Conservation (phyloP, 2,888 invertebrate genomes). For the Ichneumoninae sp. region DNA sequence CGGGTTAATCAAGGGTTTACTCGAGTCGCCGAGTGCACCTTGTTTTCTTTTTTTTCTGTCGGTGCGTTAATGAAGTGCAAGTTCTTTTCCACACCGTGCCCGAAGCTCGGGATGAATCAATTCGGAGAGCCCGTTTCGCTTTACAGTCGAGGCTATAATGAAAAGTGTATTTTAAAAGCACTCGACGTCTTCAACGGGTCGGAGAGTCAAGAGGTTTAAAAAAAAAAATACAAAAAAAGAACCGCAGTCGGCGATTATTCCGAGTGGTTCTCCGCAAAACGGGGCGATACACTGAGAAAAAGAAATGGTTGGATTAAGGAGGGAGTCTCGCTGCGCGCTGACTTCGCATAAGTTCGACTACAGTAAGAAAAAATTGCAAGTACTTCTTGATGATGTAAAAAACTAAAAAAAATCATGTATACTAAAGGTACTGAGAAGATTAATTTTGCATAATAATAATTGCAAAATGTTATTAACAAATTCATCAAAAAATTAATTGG, state of each 20-base stretch:
- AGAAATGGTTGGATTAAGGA: too few relatives aligned
- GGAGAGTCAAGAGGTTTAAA: not conserved
- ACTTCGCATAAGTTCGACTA: too few relatives aligned
- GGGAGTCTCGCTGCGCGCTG: too few relatives aligned
- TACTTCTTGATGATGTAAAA: too few relatives aligned
- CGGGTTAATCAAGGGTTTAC: slow-evolving; percentile 5
- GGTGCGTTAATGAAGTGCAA: not conserved
- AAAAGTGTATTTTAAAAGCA: slow-evolving; percentile 16
- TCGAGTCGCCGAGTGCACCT: not conserved
- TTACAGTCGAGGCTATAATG: slow-evolving; percentile 7
- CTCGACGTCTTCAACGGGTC: not conserved
- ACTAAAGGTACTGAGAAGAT: too few relatives aligned
- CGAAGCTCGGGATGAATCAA: not conserved
- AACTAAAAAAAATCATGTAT: too few relatives aligned
- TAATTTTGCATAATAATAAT: too few relatives aligned
- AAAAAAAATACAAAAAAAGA: not conserved
- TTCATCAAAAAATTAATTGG: too few relatives aligned
- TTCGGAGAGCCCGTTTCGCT: not conserved
- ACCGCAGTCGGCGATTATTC: not conserved
- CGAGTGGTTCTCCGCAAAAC: slow-evolving; percentile 4
- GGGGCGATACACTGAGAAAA: not conserved
- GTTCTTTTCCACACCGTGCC: not conserved
- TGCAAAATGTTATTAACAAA: too few relatives aligned
- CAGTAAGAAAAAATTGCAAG: too few relatives aligned
- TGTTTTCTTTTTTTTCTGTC: not conserved